These are phyloP conservation scores for Crotalus helleri DNA, from an alignment of 2,113 vertebrate genomes.

Conservation along the genomic window DNA sequence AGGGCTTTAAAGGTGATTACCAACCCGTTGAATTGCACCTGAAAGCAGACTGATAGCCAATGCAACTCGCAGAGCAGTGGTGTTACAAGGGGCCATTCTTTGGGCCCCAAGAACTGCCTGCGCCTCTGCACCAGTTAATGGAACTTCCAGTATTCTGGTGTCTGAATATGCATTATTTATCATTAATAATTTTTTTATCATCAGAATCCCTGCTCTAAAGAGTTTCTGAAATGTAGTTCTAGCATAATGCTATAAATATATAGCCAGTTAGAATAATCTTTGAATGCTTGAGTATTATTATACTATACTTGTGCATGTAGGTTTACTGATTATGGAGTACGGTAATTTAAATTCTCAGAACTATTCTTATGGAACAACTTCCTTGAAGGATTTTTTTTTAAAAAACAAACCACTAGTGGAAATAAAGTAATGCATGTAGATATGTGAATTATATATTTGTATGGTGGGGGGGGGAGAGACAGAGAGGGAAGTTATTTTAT, in stretches of 20 bases:
- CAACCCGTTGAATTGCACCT: neutral
- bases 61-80: neutral
- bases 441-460: neutral
- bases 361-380: neutral
- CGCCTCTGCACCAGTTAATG: neutral
- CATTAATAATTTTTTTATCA: neutral
- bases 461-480: accelerated
- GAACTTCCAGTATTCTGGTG: neutral
- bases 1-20: neutral
- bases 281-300: neutral
- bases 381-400: neutral
- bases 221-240: neutral
- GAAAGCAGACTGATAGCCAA: neutral
- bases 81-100: neutral
- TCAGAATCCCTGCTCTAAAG: neutral
- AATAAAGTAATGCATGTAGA: neutral
- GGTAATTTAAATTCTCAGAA: neutral
- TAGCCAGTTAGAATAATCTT: neutral
- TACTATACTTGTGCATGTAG: neutral
- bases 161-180: neutral
- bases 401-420: neutral
- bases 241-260: neutral
- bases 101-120: neutral
- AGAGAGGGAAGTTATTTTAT: neutral
- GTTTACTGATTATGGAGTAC: neutral